These are phyloP conservation scores for Nomada flava DNA, from an alignment of 2,888 invertebrate genomes.

Conservation along the genomic window DNA sequence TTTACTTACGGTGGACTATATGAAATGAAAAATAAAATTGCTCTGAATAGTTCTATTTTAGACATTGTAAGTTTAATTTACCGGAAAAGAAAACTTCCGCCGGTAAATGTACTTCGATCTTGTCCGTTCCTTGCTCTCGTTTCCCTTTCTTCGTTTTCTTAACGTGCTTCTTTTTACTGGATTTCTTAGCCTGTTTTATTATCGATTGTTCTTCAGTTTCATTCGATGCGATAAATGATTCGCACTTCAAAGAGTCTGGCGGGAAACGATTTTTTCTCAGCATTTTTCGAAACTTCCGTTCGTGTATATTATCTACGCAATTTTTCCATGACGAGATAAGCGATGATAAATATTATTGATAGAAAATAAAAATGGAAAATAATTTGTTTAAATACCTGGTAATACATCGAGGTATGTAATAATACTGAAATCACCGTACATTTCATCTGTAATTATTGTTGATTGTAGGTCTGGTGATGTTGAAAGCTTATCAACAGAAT, in stretches of 20 bases:
- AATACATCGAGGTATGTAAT: conserved; percentile 42
- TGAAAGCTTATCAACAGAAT: background rate
- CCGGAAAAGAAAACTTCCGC: conserved; percentile 38
- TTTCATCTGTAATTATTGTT: conserved; percentile 22
- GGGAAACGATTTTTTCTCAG: conserved; percentile 30
- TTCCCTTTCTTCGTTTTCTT: background rate
- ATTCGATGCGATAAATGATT: background rate
- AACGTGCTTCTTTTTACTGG: background rate
- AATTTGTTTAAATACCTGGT: conserved; percentile 41
- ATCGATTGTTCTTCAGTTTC: background rate
- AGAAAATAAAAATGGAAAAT: no score
- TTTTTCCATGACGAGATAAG: background rate
- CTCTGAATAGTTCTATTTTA: background rate
- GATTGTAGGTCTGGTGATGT: conserved; percentile 8
- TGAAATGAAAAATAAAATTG: background rate
- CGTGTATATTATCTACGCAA: conserved; percentile 35
- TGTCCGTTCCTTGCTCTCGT: background rate
- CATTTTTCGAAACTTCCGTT: conserved; percentile 49
- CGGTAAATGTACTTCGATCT: conserved; percentile 16
- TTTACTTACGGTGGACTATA: background rate
- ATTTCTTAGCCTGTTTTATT: background rate
- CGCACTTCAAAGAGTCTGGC: background rate
- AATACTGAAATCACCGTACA: conserved; percentile 34
- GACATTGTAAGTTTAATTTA: conserved; percentile 16
- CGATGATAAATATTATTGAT: background rate